phyloP scores from a whole-genome alignment of 2,113 vertebrate species.

The Triplophysa dalaica region DNA sequence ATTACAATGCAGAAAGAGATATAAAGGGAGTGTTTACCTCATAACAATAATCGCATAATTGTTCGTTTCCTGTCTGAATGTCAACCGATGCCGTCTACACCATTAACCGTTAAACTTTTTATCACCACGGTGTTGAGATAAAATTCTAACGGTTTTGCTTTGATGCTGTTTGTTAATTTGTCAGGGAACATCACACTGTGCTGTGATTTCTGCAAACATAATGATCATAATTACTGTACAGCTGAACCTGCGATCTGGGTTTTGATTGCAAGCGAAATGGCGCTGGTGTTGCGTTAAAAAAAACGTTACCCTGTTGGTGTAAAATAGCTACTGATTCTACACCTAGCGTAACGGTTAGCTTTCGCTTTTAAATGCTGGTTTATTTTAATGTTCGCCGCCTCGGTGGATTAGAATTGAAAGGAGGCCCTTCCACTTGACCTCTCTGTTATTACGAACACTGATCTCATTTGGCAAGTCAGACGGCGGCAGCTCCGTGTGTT shows the following conservation, averaged over 20 bases:
- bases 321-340: not conserved
- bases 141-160: slow-evolving; percentile 13
- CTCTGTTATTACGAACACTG: slow-evolving; percentile 75
- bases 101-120: slow-evolving; percentile 14
- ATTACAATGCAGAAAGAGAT: not conserved
- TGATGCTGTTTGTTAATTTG: slow-evolving; percentile 26
- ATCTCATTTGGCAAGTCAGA: slow-evolving; percentile 80
- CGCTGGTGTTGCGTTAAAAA: not conserved
- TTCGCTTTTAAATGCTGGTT: slow-evolving; percentile 23
- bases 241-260: slow-evolving; percentile 39
- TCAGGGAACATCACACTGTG: slow-evolving; percentile 27
- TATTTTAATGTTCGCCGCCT: slow-evolving; percentile 59
- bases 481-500: slow-evolving; percentile 70
- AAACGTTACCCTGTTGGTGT: too few relatives aligned
- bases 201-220: slow-evolving; percentile 39
- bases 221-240: slow-evolving; percentile 39
- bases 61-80: slow-evolving; percentile 1
- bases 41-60: slow-evolving; percentile 14
- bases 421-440: slow-evolving; percentile 78
- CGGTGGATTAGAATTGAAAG: slow-evolving; percentile 73
- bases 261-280: not conserved
- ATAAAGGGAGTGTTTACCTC: slow-evolving; percentile 22
- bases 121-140: slow-evolving; percentile 27
- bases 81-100: slow-evolving; percentile 20
- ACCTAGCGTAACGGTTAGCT: slow-evolving; percentile 17